Conservation (phyloP, 1,140 invertebrate species). For the Drosophila kepulauana region DNA sequence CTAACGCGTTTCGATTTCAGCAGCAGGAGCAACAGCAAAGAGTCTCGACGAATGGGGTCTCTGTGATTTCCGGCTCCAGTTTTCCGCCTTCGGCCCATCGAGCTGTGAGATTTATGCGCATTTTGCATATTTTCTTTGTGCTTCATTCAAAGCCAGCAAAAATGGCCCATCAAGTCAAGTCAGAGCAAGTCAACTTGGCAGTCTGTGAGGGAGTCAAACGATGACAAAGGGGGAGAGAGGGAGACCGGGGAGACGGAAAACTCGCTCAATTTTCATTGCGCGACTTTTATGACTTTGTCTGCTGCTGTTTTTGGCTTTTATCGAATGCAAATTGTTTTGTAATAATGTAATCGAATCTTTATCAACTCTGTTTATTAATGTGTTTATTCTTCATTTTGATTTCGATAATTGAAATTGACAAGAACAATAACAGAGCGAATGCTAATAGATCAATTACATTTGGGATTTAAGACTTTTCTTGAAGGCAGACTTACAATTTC, state of each 20-base stretch:
- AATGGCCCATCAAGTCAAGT: constrained; percentile 54
- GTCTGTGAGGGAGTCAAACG: neutral
- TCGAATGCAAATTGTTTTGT: constrained; percentile 82
- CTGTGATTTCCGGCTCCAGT: constrained; percentile 60
- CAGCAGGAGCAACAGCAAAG: neutral
- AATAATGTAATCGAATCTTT: constrained; percentile 81
- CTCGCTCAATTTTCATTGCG: constrained; percentile 73
- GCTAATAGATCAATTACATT: neutral
- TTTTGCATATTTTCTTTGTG: constrained; percentile 77
- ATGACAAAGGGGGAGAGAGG: neutral
- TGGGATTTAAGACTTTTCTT: neutral
- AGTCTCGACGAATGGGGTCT: constrained; percentile 16
- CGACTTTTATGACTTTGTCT: constrained; percentile 78
- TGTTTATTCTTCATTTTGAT: constrained; percentile 63
- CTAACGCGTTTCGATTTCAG: constrained; percentile 66
- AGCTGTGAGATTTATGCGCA: constrained; percentile 76
- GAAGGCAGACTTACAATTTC: no score
- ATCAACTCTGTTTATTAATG: constrained; percentile 76
- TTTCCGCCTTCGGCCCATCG: constrained; percentile 28
- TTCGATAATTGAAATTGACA: constrained; percentile 51
- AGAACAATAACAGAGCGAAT: neutral
- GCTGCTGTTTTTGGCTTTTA: constrained; percentile 75
- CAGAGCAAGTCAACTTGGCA: neutral
- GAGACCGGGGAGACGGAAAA: neutral
- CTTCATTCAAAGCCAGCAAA: constrained; percentile 62